Evolutionary conservation across 2,888 invertebrate species (phyloP).

Genomic region (Cheilosia impressa): DNA sequence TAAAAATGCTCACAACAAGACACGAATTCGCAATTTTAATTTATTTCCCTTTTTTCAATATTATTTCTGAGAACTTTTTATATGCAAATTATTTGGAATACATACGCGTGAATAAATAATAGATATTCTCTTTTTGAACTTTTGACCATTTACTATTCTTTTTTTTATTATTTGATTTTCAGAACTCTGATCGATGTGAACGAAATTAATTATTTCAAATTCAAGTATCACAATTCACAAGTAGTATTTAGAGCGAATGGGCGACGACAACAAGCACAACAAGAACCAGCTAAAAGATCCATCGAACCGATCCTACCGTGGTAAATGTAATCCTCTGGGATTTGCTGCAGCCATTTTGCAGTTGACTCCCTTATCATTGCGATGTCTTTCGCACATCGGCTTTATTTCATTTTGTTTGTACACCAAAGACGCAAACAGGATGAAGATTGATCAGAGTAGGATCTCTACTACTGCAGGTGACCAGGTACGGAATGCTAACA

Average conservation of each 20-base stretch:
- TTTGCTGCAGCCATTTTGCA: constrained; percentile 70
- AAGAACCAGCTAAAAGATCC: constrained; percentile 2
- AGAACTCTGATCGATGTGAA: constrained; percentile 18
- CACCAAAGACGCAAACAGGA: constrained; percentile 36
- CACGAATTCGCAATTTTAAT: constrained; percentile 56
- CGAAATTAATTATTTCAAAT: constrained; percentile 4
- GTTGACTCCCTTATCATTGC: constrained; percentile 41
- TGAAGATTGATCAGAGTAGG: constrained; percentile 25
- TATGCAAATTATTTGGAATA: constrained; percentile 46
- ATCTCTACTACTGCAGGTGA: constrained; percentile 44
- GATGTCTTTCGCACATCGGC: constrained; percentile 40
- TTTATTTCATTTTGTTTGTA: constrained; percentile 14
- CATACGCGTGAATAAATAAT: constrained; percentile 11
- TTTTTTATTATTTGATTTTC: constrained; percentile 8
- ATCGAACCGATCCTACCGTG: constrained; percentile 13
- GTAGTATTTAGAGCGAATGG: constrained; percentile 30
- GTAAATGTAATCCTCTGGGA: constrained; percentile 43
- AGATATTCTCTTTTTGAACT: constrained; percentile 5
- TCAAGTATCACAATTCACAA: constrained; percentile 26
- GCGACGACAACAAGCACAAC: constrained; percentile 8
- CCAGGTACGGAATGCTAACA: constrained; percentile 28
- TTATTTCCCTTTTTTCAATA: constrained; percentile 15
- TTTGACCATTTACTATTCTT: constrained; percentile 6
- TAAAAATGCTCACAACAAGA: constrained; percentile 68
- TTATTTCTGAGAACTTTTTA: constrained; percentile 52